Evolutionary conservation across 2,797 vertebrate genomes (phyloP), one percentile per base, ranked within the genome.

Genomic region (Nannoperca australis): DNA sequence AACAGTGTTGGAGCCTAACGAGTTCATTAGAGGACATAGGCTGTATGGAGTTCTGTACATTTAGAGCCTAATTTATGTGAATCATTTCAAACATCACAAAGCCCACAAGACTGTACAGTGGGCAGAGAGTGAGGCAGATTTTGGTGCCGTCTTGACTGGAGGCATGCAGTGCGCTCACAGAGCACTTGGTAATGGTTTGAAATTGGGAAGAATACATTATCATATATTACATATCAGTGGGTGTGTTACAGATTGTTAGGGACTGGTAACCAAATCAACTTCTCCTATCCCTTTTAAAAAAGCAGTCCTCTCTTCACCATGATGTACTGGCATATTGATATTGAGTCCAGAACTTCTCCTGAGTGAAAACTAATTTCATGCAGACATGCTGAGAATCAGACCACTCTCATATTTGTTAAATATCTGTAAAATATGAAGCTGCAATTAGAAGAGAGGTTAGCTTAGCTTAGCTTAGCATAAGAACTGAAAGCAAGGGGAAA

Each of bases 161-260:
- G 69, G 56, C 81, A 51, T 77, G 40, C 17, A 34, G 60, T 13
- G 50, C 49, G 45, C 64, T 74, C 49, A 67, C 22, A 45, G 5
- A 59, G 73, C 1, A 7, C 59, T 30, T 51, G 42, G 49, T 78
- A 79, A 84, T 74, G 49, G 32, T 50, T 78, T 69, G 56, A 63
- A 70, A 82, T 84, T 73, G 58, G 68, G 24, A 45, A 56, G 76
- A 80, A 72, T 82, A 71, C 49, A 80, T 84, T 67, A 73, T 73
- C 40, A 79, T 74, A 61, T 36, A 79, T 85, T 87, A 79, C 40
- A 64, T 50, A 66, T 64, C 54, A 65, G 61, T 12, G 13, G 58
- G 70, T 66, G 63, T 47, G 50, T 73, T 58, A 61, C 60, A 13
- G 34, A 74, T 74, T 72, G 62, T 60, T 75, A 38, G 53, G 34